These are phyloP conservation scores for Drosophila elegans DNA, from an alignment of 1,140 invertebrate genomes.

Conservation along the genomic window DNA sequence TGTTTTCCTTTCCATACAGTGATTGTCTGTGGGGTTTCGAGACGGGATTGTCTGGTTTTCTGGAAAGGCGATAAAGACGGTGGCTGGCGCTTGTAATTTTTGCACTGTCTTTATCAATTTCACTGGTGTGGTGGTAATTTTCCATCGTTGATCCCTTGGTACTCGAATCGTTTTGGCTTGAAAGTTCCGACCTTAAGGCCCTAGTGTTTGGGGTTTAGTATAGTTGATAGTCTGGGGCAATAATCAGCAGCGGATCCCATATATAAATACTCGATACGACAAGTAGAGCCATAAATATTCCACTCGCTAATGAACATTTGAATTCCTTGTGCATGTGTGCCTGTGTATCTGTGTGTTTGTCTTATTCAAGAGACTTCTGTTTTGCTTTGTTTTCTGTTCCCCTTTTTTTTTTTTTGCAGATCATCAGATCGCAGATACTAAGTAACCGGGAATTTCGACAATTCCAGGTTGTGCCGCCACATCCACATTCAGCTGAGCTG, in stretches of 20 bases:
- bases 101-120: background rate
- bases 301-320: constrained; percentile 8
- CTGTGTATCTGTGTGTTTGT: background rate
- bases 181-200: background rate
- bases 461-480: constrained; percentile 11
- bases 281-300: constrained; percentile 21
- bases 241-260: constrained; percentile 4
- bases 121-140: background rate
- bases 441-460: background rate
- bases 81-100: background rate
- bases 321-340: background rate
- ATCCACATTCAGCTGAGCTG: constrained; percentile 12
- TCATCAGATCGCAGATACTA: constrained; percentile 3
- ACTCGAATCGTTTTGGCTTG: background rate
- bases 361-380: no score
- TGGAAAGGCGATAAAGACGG: background rate
- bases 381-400: constrained; percentile 10
- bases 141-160: background rate
- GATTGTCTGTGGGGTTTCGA: background rate
- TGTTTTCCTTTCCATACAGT: background rate
- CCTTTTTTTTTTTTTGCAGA: constrained; percentile 14
- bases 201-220: background rate
- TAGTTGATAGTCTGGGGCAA: background rate
- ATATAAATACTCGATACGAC: constrained; percentile 15
- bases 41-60: background rate